Conservation (phyloP, 1,140 invertebrate species). For the Meloidogyne floridensis region DNA sequence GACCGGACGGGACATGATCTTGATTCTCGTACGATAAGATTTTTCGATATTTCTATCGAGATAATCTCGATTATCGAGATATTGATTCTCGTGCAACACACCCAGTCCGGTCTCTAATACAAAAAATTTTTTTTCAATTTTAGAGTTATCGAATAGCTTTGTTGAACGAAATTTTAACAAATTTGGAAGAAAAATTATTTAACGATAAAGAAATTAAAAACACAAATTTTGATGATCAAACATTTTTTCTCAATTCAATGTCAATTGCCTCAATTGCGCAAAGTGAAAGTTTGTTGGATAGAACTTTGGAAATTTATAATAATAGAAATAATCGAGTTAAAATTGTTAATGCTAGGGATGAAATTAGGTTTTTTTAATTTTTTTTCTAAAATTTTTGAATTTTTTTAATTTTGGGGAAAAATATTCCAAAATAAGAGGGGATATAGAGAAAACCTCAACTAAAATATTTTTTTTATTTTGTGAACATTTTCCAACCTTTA, state of each 20-base stretch:
- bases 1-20: no score
- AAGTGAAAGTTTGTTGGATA: constrained; percentile 17
- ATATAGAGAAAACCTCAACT: no score
- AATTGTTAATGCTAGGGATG: background rate
- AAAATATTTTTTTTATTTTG: no score
- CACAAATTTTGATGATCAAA: background rate
- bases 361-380: constrained; percentile 16
- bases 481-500: no score
- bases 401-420: no score
- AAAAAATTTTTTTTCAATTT: background rate
- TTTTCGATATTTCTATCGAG: no score
- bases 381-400: no score
- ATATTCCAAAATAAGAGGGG: no score
- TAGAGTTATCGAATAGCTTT: background rate
- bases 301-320: constrained; percentile 9
- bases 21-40: no score
- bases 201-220: background rate
- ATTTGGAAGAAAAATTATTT: background rate
- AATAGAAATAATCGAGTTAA: constrained; percentile 16
- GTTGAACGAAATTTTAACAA: constrained; percentile 17
- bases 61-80: no score
- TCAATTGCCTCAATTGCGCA: background rate
- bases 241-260: constrained; percentile 12
- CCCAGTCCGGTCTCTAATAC: background rate
- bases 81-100: no score